Evolutionary conservation across 2,797 vertebrate species (phyloP).

Genomic region (Falco rusticolus): DNA sequence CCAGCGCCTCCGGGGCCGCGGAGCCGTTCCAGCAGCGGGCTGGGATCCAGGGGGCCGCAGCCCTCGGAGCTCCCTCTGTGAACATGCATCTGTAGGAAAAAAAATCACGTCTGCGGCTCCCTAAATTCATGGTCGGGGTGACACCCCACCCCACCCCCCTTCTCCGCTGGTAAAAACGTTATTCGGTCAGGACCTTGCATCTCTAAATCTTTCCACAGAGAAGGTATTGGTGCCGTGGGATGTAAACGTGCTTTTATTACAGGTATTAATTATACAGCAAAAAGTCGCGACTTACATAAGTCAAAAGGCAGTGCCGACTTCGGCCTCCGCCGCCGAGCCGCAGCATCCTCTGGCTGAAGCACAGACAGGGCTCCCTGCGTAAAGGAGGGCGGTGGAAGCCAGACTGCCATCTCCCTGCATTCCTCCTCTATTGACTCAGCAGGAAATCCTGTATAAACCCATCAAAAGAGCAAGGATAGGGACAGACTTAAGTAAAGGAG

Average conservation of each 20-base stretch:
- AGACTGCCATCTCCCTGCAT: not conserved
- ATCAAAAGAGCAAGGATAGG: not conserved
- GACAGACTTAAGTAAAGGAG: not conserved
- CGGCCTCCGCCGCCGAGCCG: not conserved
- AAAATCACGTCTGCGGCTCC: not conserved
- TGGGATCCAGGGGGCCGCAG: not conserved
- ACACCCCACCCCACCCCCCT: not conserved
- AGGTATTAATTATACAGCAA: not conserved
- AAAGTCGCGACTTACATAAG: not conserved
- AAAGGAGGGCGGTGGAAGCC: not conserved
- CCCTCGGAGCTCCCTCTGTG: not conserved
- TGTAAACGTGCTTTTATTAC: constrained; percentile 33
- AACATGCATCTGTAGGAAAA: not conserved
- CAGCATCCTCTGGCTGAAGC: not conserved
- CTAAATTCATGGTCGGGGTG: not conserved
- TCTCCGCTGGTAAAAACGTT: rapidly evolving
- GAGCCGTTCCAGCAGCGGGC: not conserved
- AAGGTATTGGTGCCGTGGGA: not conserved
- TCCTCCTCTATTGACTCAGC: not conserved
- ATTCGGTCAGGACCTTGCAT: not conserved
- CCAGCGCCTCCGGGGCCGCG: not conserved
- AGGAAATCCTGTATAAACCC: constrained; percentile 29
- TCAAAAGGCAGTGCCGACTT: not conserved
- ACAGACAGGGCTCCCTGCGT: not conserved
- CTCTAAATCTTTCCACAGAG: not conserved